Evolutionary conservation across 2,113 vertebrate species (phyloP).

Genomic region (Engystomops pustulosus): DNA sequence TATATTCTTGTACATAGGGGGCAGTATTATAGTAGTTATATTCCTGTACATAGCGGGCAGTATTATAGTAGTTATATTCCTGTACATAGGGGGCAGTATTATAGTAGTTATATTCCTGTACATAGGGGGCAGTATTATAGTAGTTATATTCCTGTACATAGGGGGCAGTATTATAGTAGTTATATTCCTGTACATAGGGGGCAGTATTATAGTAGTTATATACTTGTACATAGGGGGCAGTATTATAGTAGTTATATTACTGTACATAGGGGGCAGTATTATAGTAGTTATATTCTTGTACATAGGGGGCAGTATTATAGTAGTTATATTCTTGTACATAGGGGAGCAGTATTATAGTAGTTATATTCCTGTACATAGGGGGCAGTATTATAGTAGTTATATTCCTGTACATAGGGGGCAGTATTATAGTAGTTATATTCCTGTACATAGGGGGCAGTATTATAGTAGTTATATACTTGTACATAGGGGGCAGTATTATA

Average conservation of each 20-base stretch:
- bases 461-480: slow-evolving; percentile 16
- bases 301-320: slow-evolving; percentile 13
- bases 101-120: not conserved
- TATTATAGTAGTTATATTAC: slow-evolving; percentile 8
- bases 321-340: slow-evolving; percentile 9
- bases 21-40: not conserved
- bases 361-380: slow-evolving; percentile 16
- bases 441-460: not conserved
- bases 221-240: not conserved
- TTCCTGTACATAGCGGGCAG: slow-evolving; percentile 1
- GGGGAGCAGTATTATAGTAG: slow-evolving; percentile 11
- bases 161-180: not conserved
- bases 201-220: slow-evolving; percentile 19
- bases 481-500: slow-evolving; percentile 11
- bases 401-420: not conserved
- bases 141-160: not conserved
- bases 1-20: no score
- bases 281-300: slow-evolving; percentile 10
- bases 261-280: not conserved
- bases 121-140: not conserved
- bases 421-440: slow-evolving; percentile 24
- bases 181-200: not conserved
- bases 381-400: slow-evolving; percentile 8
- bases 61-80: slow-evolving; percentile 20
- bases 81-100: not conserved